Base-by-base conservation (phyloP, 2,888 invertebrate genomes). In the Linnaemya vulpina region DNA sequence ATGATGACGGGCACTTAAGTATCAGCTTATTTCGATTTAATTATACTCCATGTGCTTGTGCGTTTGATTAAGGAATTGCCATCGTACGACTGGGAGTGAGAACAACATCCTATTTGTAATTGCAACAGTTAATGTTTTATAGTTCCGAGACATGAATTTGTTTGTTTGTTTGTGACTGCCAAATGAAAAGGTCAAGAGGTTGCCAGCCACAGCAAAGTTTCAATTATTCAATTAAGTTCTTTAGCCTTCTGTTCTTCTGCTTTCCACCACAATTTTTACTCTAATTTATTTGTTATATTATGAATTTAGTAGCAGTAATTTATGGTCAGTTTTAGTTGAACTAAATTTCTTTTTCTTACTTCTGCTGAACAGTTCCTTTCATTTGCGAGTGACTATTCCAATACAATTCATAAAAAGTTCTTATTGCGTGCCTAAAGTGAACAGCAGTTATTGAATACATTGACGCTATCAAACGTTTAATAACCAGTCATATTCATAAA, bases 71-170 rank as follows among this genome's bases (percentile, higher is more conserved):
- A 10, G 3, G 1, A 40, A 13, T 35, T 9, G 7, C 40, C 40
- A 0, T 25, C n/a, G n/a, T 70, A 55, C 40, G 40, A 35, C n/a
- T 40, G 53, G 53, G 38, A 38, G 35, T 22, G 38, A 68, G 68
- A 40, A 20, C 68, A 53, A 68, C 53, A 40, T 22, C 53, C 68
- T 22, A 38, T 38, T 68, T 53, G 20, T 40, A 40, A 70, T 40
- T 53, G 53, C 15, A 15, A 49, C 51, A 53, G 22, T 9, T 35
- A 22, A 68, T 22, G 51, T 38, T 68, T 53, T 49, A 67, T 67
- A 49, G 65, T 49, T 51, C 20, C 35, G 17, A 51, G 35, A 35
- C 67, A 67, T 30, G 51, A 51, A 67, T 67, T 17, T 46, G n/a
- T 30, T 46, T 65, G 1, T 46, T 65, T 46, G 1, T 63, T n/a